phyloP scores from a whole-genome alignment of 2,888 invertebrate genomes.

The Oeneis ivallda region DNA sequence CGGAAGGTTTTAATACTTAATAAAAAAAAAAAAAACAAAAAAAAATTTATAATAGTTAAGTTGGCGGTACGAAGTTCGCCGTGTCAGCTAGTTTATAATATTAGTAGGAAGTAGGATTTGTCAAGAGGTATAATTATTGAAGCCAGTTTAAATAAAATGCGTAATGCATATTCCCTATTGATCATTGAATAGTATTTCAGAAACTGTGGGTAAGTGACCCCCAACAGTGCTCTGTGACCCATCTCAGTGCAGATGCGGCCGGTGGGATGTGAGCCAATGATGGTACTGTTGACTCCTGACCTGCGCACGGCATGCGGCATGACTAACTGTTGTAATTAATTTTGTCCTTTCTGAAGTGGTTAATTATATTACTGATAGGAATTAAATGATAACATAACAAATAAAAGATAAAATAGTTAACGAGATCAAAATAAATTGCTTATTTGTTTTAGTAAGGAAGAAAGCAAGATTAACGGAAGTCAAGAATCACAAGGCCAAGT shows the following conservation, averaged over 20 bases:
- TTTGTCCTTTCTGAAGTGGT: slow-evolving; percentile 44
- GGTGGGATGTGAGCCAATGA: slow-evolving; percentile 8
- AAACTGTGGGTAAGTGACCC: not conserved
- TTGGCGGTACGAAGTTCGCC: no score
- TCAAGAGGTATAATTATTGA: no score
- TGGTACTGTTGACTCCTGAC: slow-evolving; percentile 57
- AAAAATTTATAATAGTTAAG: no score
- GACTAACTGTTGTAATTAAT: slow-evolving; percentile 54
- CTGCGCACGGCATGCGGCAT: slow-evolving; percentile 38
- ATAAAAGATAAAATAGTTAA: not conserved
- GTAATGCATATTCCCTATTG: not conserved
- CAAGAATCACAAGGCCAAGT: no score
- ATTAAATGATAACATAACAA: not conserved
- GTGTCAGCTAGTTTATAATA: no score
- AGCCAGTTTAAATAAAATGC: no score
- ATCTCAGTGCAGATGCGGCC: slow-evolving; percentile 13
- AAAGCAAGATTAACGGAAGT: no score
- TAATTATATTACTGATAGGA: slow-evolving; percentile 34
- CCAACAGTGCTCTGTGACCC: slow-evolving; percentile 24
- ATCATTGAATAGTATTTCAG: not conserved
- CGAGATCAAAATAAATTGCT: no score
- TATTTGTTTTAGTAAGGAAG: no score
- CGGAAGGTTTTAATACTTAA: no score
- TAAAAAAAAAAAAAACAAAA: no score
- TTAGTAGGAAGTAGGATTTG: no score